These are phyloP conservation scores for Saccopteryx bilineata DNA, from an alignment of 2,113 vertebrate genomes.

Conservation along the genomic window DNA sequence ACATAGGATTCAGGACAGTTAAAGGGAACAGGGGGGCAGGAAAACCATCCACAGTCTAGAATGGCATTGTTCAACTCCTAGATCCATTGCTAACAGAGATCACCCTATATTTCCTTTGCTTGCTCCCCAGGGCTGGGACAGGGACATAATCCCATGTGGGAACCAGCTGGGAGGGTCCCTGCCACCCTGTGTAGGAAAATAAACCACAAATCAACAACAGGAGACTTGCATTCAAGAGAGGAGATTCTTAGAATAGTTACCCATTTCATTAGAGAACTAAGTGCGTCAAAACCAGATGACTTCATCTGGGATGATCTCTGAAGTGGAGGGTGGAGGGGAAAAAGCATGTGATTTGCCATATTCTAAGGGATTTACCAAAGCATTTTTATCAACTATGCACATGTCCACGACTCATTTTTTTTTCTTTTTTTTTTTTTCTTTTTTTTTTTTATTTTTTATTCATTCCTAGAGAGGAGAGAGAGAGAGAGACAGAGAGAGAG, in stretches of 20 bases:
- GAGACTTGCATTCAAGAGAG: constrained; percentile 66
- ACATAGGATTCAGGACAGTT: not conserved
- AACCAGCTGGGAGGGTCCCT: constrained; percentile 66
- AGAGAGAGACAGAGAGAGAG: too few species aligned
- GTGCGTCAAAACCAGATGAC: constrained; percentile 71
- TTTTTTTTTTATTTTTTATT: too few species aligned
- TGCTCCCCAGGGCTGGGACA: not conserved
- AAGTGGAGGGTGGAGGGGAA: not conserved
- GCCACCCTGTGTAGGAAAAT: constrained; percentile 56
- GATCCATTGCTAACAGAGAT: not conserved
- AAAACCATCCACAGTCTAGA: not conserved
- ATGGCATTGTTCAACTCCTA: not conserved
- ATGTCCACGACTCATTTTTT: not conserved
- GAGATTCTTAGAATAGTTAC: constrained; percentile 77
- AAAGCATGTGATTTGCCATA: constrained; percentile 5
- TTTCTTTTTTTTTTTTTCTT: too few species aligned
- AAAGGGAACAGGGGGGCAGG: too few species aligned
- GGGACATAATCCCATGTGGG: constrained; percentile 66
- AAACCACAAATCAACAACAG: constrained; percentile 76
- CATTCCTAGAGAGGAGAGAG: too few species aligned
- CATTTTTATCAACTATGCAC: not conserved
- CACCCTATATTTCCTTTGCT: not conserved
- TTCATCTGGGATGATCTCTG: constrained; percentile 56
- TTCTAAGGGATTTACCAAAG: constrained; percentile 32
- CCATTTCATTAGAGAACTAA: constrained; percentile 47